Evolutionary conservation across 2,797 vertebrate genomes (phyloP).

Genomic region (Pelochelys cantorii): DNA sequence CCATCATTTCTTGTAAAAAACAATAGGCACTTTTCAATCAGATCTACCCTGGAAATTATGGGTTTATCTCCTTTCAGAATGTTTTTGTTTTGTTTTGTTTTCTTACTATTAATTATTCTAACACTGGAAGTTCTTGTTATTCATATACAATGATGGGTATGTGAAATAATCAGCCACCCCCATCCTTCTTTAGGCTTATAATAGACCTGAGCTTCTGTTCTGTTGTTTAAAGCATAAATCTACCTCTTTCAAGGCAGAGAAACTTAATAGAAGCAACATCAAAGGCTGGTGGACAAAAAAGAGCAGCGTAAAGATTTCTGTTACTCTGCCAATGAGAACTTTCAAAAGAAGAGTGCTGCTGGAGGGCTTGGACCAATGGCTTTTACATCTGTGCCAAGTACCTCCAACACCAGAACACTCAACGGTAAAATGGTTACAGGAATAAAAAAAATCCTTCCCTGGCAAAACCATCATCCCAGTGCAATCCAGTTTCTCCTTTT

Average conservation of each 20-base stretch:
- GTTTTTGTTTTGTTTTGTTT: neutral
- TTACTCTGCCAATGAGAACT: neutral
- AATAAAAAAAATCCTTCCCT: neutral
- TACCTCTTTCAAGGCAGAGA: neutral
- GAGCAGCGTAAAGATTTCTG: neutral
- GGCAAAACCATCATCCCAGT: constrained; percentile 38
- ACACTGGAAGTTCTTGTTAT: neutral
- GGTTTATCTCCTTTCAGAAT: neutral
- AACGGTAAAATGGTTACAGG: constrained; percentile 3
- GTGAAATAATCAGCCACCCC: neutral
- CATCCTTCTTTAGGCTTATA: neutral
- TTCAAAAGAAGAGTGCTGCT: neutral
- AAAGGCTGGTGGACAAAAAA: constrained; percentile 24
- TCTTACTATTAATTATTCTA: neutral
- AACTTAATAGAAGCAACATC: neutral
- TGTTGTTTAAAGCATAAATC: neutral
- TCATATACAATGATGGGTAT: rapidly evolving
- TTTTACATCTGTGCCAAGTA: constrained; percentile 47
- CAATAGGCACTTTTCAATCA: neutral
- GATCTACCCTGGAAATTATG: neutral
- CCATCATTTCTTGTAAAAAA: neutral
- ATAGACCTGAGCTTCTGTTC: neutral
- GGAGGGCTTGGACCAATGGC: neutral
- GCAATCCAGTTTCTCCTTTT: neutral
- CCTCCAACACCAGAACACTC: constrained; percentile 33